Conservation (phyloP, 92 coral and sea anemone species). For the Siderastrea siderea region DNA sequence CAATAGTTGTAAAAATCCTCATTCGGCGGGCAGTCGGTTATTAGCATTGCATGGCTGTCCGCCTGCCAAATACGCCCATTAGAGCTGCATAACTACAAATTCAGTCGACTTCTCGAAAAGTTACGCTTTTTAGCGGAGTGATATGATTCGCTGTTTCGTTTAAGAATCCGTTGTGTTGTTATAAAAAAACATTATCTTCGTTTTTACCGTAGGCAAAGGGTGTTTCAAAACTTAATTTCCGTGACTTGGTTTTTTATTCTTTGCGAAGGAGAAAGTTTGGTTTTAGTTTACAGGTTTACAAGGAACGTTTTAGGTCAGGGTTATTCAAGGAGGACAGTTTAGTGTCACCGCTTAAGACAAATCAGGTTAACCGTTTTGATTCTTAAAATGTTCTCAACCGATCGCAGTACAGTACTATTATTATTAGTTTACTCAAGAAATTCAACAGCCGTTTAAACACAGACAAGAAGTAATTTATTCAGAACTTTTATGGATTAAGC, state of each 20-base stretch:
- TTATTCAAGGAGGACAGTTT: neutral
- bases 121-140: too few species aligned
- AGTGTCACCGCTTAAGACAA: too few species aligned
- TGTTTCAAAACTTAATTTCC: neutral
- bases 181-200: neutral
- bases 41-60: too few species aligned
- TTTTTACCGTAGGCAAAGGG: neutral
- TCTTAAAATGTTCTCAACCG: neutral
- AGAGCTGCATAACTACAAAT: too few species aligned
- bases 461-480: conserved; percentile 47
- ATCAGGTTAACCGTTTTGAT: neutral
- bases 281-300: neutral
- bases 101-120: too few species aligned
- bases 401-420: neutral
- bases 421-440: neutral
- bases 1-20: too few species aligned
- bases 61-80: too few species aligned
- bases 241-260: neutral
- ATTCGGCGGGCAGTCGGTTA: too few species aligned
- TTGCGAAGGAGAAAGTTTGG: neutral
- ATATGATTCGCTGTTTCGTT: too few species aligned
- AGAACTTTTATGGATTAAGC: conserved; percentile 52
- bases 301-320: neutral
- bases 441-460: conserved; percentile 28
- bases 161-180: too few species aligned